Evolutionary conservation across 2,888 invertebrate species (phyloP).

Genomic region (Matsumyia berberina): DNA sequence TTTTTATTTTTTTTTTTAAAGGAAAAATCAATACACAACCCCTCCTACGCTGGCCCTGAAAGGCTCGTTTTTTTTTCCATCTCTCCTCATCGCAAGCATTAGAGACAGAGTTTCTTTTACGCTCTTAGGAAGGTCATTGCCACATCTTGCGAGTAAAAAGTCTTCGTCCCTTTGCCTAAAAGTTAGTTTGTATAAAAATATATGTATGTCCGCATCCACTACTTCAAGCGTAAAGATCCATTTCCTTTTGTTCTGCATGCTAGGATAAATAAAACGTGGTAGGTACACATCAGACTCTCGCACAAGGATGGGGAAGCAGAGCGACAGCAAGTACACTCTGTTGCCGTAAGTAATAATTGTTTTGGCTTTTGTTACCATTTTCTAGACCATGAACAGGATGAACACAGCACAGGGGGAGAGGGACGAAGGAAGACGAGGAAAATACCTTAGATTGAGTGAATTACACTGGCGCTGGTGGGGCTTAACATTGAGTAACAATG

Average conservation of each 20-base stretch:
- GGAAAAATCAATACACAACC: conserved; percentile 22
- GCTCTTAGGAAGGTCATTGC: conserved; percentile 31
- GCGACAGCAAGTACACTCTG: conserved; percentile 25
- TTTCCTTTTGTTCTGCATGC: conserved; percentile 43
- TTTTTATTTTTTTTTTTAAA: not conserved
- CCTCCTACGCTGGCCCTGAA: conserved; percentile 33
- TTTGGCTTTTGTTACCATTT: conserved; percentile 49
- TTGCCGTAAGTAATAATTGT: conserved; percentile 59
- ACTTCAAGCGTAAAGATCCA: conserved; percentile 33
- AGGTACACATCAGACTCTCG: not conserved
- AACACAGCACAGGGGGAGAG: not conserved
- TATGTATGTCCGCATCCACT: conserved; percentile 24
- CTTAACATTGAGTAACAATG: conserved; percentile 3
- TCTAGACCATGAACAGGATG: conserved; percentile 36
- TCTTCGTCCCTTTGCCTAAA: not conserved
- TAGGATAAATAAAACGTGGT: conserved; percentile 36
- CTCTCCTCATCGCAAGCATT: not conserved
- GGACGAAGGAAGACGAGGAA: conserved; percentile 2
- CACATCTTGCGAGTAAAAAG: conserved; percentile 9
- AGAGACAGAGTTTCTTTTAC: not conserved
- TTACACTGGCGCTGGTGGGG: conserved; percentile 1
- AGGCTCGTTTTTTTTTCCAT: not conserved
- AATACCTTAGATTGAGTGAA: conserved; percentile 20
- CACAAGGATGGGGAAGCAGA: not conserved
- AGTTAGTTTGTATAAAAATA: conserved; percentile 33